Conservation (phyloP, 2,113 vertebrate species). For the Tor tambroides region DNA sequence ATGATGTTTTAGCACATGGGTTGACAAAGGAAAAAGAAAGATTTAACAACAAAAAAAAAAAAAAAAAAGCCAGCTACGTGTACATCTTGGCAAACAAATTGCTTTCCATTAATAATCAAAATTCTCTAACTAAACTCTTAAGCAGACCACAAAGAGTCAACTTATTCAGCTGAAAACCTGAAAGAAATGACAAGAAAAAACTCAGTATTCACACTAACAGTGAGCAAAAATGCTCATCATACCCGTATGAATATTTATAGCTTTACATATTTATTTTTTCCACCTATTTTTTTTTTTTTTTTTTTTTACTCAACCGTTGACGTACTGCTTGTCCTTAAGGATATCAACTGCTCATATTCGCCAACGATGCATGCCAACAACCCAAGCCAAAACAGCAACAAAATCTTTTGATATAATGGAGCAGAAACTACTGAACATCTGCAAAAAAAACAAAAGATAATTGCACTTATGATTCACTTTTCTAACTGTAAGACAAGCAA, state of each 20-base stretch:
- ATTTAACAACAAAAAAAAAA: too few relatives aligned
- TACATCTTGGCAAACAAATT: slow-evolving; percentile 35
- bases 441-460: slow-evolving; percentile 82
- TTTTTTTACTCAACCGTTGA: slow-evolving; percentile 21
- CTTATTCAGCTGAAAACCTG: not conserved
- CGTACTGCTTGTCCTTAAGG: not conserved
- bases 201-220: slow-evolving; percentile 65
- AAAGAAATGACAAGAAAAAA: slow-evolving; percentile 20
- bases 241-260: slow-evolving; percentile 80
- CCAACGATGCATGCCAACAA: slow-evolving; percentile 35
- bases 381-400: slow-evolving; percentile 27
- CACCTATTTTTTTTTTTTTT: slow-evolving; percentile 25
- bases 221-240: slow-evolving; percentile 73
- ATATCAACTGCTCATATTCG: not conserved
- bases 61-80: too few relatives aligned
- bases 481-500: slow-evolving; percentile 73
- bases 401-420: slow-evolving; percentile 59
- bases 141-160: not conserved
- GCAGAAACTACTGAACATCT: slow-evolving; percentile 73
- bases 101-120: slow-evolving; percentile 10
- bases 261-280: slow-evolving; percentile 61
- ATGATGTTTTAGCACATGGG: slow-evolving; percentile 60
- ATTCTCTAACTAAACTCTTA: not conserved
- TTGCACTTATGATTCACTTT: slow-evolving; percentile 92
- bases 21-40: slow-evolving; percentile 52